Evolutionary conservation across 53 echinoderm and acorn worm species (phyloP).

Genomic region (Patiria pectinifera): DNA sequence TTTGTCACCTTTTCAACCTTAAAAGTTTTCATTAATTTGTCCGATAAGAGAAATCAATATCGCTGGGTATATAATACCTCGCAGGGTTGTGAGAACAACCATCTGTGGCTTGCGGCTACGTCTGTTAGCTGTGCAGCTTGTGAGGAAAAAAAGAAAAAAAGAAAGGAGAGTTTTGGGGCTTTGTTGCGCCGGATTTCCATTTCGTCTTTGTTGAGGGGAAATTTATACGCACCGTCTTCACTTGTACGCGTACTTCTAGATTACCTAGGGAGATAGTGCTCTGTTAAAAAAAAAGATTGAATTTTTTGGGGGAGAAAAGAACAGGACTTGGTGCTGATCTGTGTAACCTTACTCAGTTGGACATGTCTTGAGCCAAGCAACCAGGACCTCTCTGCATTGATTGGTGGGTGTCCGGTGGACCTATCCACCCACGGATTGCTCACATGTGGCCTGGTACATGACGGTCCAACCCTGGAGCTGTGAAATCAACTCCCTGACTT

Average conservation of each 20-base stretch:
- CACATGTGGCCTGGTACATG: not conserved
- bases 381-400: slow-evolving; percentile 24
- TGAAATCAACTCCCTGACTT: not conserved
- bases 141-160: not conserved
- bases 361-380: not conserved
- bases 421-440: slow-evolving; percentile 33
- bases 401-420: slow-evolving; percentile 28
- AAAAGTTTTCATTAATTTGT: not conserved
- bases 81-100: not conserved
- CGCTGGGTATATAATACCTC: not conserved
- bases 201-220: not conserved
- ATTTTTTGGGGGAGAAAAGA: not conserved
- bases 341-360: slow-evolving; percentile 21
- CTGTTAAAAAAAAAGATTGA: not conserved
- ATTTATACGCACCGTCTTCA: not conserved
- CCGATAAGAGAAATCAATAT: slow-evolving; percentile 5
- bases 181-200: not conserved
- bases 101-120: not conserved
- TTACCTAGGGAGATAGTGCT: not conserved
- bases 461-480: not conserved
- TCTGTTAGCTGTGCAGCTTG: not conserved
- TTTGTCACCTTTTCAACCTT: no score
- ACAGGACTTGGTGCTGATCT: not conserved
- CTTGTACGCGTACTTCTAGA: not conserved
- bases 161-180: not conserved